phyloP scores from a whole-genome alignment of 2,797 vertebrate genomes.

The Siniperca scherzeri region DNA sequence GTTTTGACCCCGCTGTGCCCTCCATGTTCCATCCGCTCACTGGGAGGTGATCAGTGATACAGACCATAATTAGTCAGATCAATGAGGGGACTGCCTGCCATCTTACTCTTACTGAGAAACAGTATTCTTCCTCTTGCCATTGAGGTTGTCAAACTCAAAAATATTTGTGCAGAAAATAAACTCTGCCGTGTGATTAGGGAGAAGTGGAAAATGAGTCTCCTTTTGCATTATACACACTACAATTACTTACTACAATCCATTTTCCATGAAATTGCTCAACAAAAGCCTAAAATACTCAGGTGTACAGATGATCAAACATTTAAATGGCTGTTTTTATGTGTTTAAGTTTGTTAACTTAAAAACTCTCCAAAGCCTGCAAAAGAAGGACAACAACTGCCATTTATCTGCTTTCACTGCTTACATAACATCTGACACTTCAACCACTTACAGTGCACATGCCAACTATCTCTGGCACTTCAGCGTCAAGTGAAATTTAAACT shows the following conservation, averaged over 20 bases:
- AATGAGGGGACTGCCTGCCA: conserved; percentile 14
- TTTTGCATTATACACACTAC: background rate
- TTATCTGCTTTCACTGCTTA: background rate
- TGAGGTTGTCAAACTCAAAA: background rate
- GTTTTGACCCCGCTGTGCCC: conserved; percentile 34
- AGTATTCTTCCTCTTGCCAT: too few species aligned
- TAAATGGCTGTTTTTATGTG: too few species aligned
- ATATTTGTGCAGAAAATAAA: background rate
- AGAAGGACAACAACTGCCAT: background rate
- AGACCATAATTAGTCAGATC: conserved; percentile 45
- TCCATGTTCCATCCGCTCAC: conserved; percentile 28
- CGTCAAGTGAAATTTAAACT: too few species aligned
- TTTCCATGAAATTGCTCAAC: background rate
- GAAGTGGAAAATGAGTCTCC: background rate
- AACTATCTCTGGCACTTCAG: background rate
- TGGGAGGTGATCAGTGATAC: conserved; percentile 17
- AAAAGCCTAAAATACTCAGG: background rate
- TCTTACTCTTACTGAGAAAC: background rate
- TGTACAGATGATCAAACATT: background rate
- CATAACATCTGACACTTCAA: too few species aligned
- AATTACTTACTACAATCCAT: background rate
- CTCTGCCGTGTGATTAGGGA: background rate
- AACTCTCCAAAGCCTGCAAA: background rate
- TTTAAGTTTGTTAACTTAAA: too few species aligned
- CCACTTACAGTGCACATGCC: too few species aligned